These are phyloP conservation scores for Colossoma macropomum DNA, from an alignment of 2,113 vertebrate genomes.

Conservation along the genomic window DNA sequence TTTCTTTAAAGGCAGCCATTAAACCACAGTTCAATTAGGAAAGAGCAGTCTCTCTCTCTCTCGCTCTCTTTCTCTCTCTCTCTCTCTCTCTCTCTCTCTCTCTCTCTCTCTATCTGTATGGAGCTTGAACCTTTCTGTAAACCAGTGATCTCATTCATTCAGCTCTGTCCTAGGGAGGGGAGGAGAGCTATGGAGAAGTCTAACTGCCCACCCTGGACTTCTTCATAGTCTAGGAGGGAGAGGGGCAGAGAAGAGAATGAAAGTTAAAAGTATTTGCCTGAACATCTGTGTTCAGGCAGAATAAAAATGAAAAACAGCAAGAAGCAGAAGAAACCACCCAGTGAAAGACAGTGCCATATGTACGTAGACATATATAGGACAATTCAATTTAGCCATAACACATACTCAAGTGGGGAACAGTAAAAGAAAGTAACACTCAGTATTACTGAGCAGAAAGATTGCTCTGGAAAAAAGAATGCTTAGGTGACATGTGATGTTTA, in stretches of 20 bases:
- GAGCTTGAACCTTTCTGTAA: conserved; percentile 5
- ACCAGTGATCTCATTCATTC: not conserved
- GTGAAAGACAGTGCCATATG: not conserved
- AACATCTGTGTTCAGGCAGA: not conserved
- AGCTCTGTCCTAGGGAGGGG: not conserved
- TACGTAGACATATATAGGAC: not conserved
- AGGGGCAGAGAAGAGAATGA: not conserved
- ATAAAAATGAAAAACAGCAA: not conserved
- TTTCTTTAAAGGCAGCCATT: conserved; percentile 56
- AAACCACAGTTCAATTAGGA: conserved; percentile 64
- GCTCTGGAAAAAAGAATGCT: not conserved
- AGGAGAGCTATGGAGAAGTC: not conserved
- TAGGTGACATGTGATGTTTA: not conserved
- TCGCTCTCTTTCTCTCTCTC: not conserved
- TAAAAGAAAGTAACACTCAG: not conserved
- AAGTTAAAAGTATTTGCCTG: not conserved
- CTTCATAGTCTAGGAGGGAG: not conserved
- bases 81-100: not conserved
- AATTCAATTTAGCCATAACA: not conserved
- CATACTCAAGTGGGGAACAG: not conserved
- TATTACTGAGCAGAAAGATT: not conserved
- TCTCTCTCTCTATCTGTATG: not conserved
- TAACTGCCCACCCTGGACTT: not conserved
- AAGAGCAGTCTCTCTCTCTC: not conserved
- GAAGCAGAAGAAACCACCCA: not conserved